Percentiles rank a stretch among this genome's conserved stretches.
Conservation (phyloP, 2,113 vertebrate genomes). For the Elanoides forficatus region DNA sequence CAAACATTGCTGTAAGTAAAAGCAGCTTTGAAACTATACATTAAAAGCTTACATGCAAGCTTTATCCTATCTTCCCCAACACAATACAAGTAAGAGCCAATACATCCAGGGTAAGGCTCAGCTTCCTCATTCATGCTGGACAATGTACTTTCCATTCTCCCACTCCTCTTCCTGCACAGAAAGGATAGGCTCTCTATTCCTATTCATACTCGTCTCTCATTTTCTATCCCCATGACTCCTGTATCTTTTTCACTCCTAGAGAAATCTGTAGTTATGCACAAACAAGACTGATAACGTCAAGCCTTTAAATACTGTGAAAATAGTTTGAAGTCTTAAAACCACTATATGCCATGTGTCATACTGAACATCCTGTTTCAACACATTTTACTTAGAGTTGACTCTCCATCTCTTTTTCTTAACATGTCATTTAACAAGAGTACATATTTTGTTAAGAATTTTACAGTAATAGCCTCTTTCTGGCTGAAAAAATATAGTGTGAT, state of each 20-base stretch:
- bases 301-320: not conserved
- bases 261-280: not conserved
- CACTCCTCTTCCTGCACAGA: not conserved
- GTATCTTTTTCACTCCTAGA: not conserved
- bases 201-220: not conserved
- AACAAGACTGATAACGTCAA: not conserved
- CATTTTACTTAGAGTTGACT: not conserved
- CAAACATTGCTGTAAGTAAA: not conserved
- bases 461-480: not conserved
- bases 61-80: not conserved
- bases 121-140: not conserved
- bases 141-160: not conserved
- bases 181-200: not conserved
- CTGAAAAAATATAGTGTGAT: not conserved
- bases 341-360: not conserved
- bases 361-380: not conserved
- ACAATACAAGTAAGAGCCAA: not conserved
- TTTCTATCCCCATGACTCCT: conserved; percentile 28
- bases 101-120: not conserved
- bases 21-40: not conserved
- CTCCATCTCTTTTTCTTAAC: not conserved
- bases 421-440: not conserved
- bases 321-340: not conserved
- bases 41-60: not conserved
- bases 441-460: not conserved